These are phyloP conservation scores for Mesochorus sp. DNA, from an alignment of 2,888 invertebrate genomes.

Conservation along the genomic window DNA sequence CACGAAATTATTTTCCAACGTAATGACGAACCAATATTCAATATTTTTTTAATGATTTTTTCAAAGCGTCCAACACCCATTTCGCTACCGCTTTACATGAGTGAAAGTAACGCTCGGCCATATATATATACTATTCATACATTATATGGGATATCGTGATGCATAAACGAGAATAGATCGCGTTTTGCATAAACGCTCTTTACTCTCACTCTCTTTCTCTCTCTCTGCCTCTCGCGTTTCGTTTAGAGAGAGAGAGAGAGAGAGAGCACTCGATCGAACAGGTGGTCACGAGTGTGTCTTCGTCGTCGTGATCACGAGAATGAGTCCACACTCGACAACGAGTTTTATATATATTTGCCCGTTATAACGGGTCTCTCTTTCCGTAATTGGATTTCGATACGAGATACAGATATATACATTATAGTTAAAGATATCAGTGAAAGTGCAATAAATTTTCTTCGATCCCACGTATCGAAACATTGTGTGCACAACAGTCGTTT, in stretches of 20 bases:
- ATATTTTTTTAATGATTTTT: constrained; percentile 7
- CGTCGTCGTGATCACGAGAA: constrained; percentile 15
- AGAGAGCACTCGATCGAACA: constrained; percentile 53
- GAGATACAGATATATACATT: constrained; percentile 6
- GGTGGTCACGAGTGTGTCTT: constrained; percentile 54
- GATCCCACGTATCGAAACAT: constrained; percentile 17
- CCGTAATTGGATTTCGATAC: constrained; percentile 64
- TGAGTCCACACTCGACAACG: constrained; percentile 20
- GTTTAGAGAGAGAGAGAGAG: too few relatives aligned
- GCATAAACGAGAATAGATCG: constrained; percentile 54
- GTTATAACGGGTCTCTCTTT: constrained; percentile 31
- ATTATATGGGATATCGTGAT: constrained; percentile 8
- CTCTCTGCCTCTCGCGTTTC: constrained; percentile 3
- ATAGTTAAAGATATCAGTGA: constrained; percentile 41
- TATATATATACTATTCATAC: constrained; percentile 10
- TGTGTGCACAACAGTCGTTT: neutral
- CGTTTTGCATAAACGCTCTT: constrained; percentile 49
- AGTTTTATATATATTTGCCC: neutral
- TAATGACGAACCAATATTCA: too few relatives aligned
- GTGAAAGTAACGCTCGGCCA: constrained; percentile 50
- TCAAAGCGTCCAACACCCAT: neutral
- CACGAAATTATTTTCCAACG: too few relatives aligned
- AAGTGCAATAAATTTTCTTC: constrained; percentile 63
- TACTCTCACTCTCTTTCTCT: neutral
- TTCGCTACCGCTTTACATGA: constrained; percentile 19